These are phyloP conservation scores for Charaxes varanes DNA, from an alignment of 1,140 invertebrate genomes.

Conservation along the genomic window DNA sequence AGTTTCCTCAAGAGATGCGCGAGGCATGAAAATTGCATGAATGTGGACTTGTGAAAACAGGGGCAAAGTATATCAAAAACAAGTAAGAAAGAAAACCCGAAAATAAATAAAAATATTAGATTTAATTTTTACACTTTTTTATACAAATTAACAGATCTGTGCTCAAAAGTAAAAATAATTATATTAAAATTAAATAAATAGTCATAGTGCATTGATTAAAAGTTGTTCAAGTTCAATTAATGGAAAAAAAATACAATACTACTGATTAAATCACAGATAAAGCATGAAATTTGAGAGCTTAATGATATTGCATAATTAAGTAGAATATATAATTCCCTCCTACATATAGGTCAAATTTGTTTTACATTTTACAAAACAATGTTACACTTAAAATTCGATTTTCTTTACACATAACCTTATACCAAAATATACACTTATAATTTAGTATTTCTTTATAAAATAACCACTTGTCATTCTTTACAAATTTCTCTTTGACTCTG, in stretches of 20 bases:
- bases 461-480: no score
- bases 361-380: neutral
- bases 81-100: neutral
- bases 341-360: no score
- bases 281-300: conserved; percentile 59
- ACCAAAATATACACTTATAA: no score
- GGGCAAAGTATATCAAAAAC: neutral
- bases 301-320: conserved; percentile 13
- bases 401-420: no score
- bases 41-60: no score
- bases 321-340: conserved; percentile 1
- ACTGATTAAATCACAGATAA: conserved; percentile 67
- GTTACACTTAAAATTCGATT: no score
- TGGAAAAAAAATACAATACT: conserved; percentile 45
- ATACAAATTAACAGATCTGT: conserved; percentile 72
- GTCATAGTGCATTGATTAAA: conserved; percentile 59
- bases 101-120: conserved; percentile 21
- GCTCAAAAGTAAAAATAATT: conserved; percentile 62
- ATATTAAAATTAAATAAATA: conserved; percentile 68
- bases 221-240: conserved; percentile 54
- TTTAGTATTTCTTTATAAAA: no score
- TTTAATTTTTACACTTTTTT: conserved; percentile 45
- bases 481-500: no score
- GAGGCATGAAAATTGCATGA: no score
- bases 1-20: no score